A percentile compares a stretch with the other conserved stretches of the same genome.
Evolutionary conservation across 2,888 invertebrate species (phyloP).

Genomic region (Acanthopleura granulata): DNA sequence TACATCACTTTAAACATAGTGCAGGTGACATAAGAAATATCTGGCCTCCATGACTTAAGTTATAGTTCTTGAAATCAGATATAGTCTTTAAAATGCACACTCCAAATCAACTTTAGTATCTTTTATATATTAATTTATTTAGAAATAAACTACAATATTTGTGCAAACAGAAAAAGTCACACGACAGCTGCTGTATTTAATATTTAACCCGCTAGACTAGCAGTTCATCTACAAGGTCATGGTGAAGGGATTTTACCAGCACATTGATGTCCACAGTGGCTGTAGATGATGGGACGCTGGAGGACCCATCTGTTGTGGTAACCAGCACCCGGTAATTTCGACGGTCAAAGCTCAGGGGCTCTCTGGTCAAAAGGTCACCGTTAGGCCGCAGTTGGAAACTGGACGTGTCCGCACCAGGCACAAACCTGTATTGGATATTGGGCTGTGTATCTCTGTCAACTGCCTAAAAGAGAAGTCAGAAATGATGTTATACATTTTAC

Average conservation of each 20-base stretch:
- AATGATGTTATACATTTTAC: neutral
- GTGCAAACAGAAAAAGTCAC: no score
- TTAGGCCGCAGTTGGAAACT: slow-evolving; percentile 1
- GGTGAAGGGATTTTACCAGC: neutral
- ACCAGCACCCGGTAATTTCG: neutral
- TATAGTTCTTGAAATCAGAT: no score
- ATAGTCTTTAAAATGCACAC: no score
- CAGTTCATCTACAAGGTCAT: neutral
- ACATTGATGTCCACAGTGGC: slow-evolving; percentile 14
- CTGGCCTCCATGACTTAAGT: no score
- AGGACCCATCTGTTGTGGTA: slow-evolving; percentile 5
- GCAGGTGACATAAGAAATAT: no score
- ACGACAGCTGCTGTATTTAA: no score
- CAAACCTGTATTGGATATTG: slow-evolving; percentile 18
- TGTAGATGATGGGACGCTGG: slow-evolving; percentile 2
- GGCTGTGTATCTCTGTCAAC: slow-evolving; percentile 15
- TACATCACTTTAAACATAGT: no score
- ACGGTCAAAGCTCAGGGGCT: neutral
- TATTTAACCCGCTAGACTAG: no score
- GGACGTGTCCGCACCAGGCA: neutral
- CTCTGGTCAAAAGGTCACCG: neutral
- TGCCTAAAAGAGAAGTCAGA: neutral
- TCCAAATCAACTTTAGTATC: no score
- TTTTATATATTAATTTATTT: no score
- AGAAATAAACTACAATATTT: no score